phyloP scores from a whole-genome alignment of 2,888 invertebrate species.

The Polietes domitor region DNA sequence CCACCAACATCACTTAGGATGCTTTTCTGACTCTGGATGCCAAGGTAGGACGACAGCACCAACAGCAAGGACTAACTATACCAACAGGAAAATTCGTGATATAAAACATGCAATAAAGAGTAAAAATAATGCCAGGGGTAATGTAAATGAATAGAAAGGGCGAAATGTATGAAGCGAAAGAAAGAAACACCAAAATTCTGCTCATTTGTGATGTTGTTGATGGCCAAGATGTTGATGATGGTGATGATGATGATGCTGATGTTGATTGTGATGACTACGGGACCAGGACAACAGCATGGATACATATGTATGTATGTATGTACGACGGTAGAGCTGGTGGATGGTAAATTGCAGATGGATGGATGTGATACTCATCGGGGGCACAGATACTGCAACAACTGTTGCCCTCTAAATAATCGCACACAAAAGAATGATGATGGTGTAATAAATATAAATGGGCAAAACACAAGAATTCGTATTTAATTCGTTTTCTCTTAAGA shows the following conservation, averaged over 20 bases:
- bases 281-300: not conserved
- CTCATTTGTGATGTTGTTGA: slow-evolving; percentile 14
- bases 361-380: not conserved
- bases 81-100: slow-evolving; percentile 26
- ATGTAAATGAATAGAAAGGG: slow-evolving; percentile 24
- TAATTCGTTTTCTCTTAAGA: slow-evolving; percentile 48
- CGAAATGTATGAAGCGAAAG: not conserved
- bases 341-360: not conserved
- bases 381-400: slow-evolving; percentile 31
- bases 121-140: slow-evolving; percentile 22
- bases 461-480: slow-evolving; percentile 41
- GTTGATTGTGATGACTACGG: not conserved
- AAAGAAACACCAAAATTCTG: not conserved
- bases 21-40: not conserved
- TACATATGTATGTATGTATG: too few species aligned
- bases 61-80: slow-evolving; percentile 8
- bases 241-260: not conserved
- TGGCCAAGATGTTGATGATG: not conserved
- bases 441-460: slow-evolving; percentile 46
- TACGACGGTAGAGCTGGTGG: too few species aligned
- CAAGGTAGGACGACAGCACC: not conserved
- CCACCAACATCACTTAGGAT: too few species aligned
- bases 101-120: slow-evolving; percentile 40
- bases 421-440: slow-evolving; percentile 29
- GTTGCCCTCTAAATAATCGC: slow-evolving; percentile 27